phyloP scores from a whole-genome alignment of 2,888 invertebrate genomes.

The Chrysomela aeneicollis region DNA sequence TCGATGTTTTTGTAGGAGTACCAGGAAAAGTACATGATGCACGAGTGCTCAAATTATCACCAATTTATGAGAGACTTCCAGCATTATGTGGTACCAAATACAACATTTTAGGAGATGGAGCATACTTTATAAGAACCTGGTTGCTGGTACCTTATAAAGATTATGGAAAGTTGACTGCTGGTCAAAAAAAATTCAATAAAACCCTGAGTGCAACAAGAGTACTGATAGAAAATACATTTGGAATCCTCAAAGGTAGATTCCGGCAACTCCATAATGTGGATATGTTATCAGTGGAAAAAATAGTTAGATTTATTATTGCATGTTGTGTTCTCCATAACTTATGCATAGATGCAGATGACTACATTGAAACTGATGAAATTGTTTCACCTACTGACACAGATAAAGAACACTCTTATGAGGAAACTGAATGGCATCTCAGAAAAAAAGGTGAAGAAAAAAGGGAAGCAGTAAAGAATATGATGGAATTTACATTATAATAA shows the following conservation, averaged over 20 bases:
- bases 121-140: constrained; percentile 15
- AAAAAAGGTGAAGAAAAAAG: no score
- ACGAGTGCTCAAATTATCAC: no score
- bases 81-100: constrained; percentile 16
- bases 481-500: constrained; percentile 1
- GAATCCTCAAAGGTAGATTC: no score
- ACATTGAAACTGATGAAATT: constrained; percentile 1
- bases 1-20: no score
- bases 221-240: constrained; percentile 19
- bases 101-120: constrained; percentile 16
- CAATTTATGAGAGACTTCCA: no score
- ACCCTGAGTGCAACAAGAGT: constrained; percentile 13
- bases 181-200: constrained; percentile 7
- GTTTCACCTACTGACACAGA: not conserved
- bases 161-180: constrained; percentile 4
- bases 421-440: no score
- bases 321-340: constrained; percentile 22
- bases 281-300: no score
- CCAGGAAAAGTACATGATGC: no score
- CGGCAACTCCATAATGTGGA: no score
- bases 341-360: constrained; percentile 14
- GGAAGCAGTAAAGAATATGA: no score
- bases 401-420: not conserved
- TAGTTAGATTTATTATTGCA: no score
- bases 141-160: constrained; percentile 22